phyloP scores from a whole-genome alignment of 2,113 vertebrate species.

The Equus przewalskii region DNA sequence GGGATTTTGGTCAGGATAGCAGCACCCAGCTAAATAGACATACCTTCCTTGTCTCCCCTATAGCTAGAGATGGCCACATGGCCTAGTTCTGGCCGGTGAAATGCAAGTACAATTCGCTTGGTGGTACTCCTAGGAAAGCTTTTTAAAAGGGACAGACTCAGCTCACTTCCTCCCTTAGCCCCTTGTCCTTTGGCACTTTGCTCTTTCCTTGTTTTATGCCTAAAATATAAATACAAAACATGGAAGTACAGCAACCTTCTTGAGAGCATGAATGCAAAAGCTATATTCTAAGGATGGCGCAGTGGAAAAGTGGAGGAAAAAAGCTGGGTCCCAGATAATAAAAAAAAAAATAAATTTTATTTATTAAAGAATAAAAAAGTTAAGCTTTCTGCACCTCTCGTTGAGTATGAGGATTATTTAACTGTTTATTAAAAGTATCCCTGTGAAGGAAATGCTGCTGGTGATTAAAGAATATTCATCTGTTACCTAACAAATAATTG shows the following conservation, averaged over 20 bases:
- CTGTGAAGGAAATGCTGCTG: background rate
- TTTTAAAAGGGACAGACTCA: background rate
- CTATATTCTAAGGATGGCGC: background rate
- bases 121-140: background rate
- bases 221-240: background rate
- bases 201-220: background rate
- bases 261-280: background rate
- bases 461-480: background rate
- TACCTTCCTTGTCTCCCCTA: background rate
- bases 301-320: background rate
- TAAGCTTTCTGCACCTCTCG: background rate
- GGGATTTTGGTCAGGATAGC: conserved; percentile 8
- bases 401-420: conserved; percentile 3
- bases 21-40: background rate
- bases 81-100: background rate
- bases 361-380: background rate
- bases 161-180: background rate
- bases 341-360: no score
- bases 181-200: background rate
- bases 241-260: background rate
- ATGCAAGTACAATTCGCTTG: background rate
- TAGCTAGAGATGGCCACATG: background rate
- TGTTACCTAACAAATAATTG: conserved; percentile 2
- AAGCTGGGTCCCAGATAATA: background rate
- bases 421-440: conserved; percentile 20